Base-by-base conservation (phyloP, 2,888 invertebrate species). In the Andrena marginata region DNA sequence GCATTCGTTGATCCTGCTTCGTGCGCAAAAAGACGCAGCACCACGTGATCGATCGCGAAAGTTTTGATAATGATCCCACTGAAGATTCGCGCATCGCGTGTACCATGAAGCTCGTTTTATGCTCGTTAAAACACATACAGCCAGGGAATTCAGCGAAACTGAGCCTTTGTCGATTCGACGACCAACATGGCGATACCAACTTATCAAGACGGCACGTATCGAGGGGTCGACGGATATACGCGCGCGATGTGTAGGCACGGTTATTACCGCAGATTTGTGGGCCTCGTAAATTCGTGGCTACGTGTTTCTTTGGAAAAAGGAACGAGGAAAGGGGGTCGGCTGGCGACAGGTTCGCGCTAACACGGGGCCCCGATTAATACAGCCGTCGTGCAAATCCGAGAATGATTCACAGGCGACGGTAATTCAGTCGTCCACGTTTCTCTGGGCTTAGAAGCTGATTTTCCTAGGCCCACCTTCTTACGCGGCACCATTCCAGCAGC, bases 261-360 rank as follows among this genome's bases (percentile, higher is more conserved):
- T 78, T 78, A 83, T 83, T 83, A 78, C 13, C 74, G 67, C 56
- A 71, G 77, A 82, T 83, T 82, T 78, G 82, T 77, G 77, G 49
- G 8, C 49, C 77, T 82, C 82, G 74, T 83, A 82, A 83, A 83
- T 83, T 73, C 70, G 35, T 65, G n/a, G 31, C n/a, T 59, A 26
- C 20, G 23, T 60, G 70, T 67, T 71, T 62, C 82, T 74, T 70
- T 10, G 73, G 65, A 62, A 69, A 56, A 63, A 31, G 31, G 29
- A 7, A 42, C 6, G 20, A 13, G 33, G 56, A 42, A 29, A 5
- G 10, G n/a, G 26, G 59, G 69, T 10, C 16, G 16, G 63, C 6
- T 26, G 64, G 42, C 56, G 77, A 77, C 75, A 74, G 62, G 75
- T 62, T 62, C 62, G 51, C 75, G 31, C 42, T 13, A 48, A 42